Percentiles rank a stretch among this genome's conserved stretches.
phyloP scores from a whole-genome alignment of 2,113 vertebrate species.

The Hirundichthys speculiger region DNA sequence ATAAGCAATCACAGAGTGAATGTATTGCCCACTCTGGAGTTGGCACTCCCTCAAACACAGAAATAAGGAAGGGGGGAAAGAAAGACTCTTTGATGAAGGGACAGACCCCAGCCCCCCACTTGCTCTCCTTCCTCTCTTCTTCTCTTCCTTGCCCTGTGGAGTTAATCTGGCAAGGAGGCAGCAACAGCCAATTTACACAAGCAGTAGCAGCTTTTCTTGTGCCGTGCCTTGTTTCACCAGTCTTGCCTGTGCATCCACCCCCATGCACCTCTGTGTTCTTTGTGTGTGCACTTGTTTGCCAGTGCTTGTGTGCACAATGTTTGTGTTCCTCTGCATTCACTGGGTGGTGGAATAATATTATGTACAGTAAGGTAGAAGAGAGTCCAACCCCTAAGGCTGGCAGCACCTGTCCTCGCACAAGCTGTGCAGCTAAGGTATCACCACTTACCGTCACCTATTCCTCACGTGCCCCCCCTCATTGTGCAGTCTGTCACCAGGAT shows the following conservation, averaged over 20 bases:
- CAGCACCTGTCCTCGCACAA: slow-evolving; percentile 60
- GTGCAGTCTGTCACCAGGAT: slow-evolving; percentile 25
- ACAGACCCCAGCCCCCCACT: slow-evolving; percentile 68
- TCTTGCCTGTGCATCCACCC: slow-evolving; percentile 39
- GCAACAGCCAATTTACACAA: slow-evolving; percentile 75
- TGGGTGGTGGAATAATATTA: slow-evolving; percentile 59
- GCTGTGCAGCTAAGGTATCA: slow-evolving; percentile 41
- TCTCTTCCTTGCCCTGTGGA: slow-evolving; percentile 72
- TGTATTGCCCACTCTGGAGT: slow-evolving; percentile 72
- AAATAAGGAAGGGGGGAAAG: slow-evolving; percentile 35
- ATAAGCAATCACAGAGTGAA: slow-evolving; percentile 49
- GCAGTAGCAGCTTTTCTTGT: slow-evolving; percentile 46
- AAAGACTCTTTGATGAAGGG: slow-evolving; percentile 74
- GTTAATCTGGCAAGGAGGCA: slow-evolving; percentile 76
- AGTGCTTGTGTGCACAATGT: slow-evolving; percentile 25
- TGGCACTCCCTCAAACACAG: slow-evolving; percentile 64
- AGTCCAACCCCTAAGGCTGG: slow-evolving; percentile 53
- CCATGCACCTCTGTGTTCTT: slow-evolving; percentile 54
- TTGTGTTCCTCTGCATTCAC: slow-evolving; percentile 21
- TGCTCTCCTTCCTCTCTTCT: slow-evolving; percentile 51
- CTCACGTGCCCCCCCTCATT: slow-evolving; percentile 23
- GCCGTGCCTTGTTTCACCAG: slow-evolving; percentile 23
- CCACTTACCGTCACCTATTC: slow-evolving; percentile 34
- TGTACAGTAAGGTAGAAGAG: slow-evolving; percentile 58
- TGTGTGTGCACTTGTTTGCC: slow-evolving; percentile 45